phyloP scores from a whole-genome alignment of 2,888 invertebrate species.

The Diaphora mendica region DNA sequence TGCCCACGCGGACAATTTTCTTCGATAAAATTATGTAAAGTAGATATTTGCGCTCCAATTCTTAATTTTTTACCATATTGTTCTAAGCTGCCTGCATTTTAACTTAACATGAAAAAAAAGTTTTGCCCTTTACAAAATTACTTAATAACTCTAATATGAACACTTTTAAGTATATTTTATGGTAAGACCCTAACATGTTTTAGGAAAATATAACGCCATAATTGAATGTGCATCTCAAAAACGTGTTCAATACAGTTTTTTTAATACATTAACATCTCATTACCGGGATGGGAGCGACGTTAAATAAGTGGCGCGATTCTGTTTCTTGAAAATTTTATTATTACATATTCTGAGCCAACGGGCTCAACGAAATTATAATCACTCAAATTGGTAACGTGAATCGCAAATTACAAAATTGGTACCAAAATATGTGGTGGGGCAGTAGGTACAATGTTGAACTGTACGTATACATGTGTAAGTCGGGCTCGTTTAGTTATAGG shows the following conservation, averaged over 20 bases:
- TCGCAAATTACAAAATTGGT: conserved; percentile 82
- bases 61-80: conserved; percentile 16
- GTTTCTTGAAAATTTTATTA: conserved; percentile 71
- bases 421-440: conserved; percentile 58
- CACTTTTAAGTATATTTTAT: conserved; percentile 25
- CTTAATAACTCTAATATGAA: conserved; percentile 36
- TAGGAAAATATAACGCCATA: conserved; percentile 43
- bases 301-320: conserved; percentile 63
- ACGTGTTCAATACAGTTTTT: conserved; percentile 55
- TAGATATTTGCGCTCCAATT: conserved; percentile 71
- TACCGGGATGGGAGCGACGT: conserved; percentile 65
- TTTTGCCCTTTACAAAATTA: conserved; percentile 16
- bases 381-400: conserved; percentile 80
- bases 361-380: conserved; percentile 67
- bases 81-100: conserved; percentile 11
- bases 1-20: conserved; percentile 80
- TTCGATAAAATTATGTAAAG: conserved; percentile 82
- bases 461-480: conserved; percentile 37
- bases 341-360: conserved; percentile 71
- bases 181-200: conserved; percentile 27
- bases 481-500: conserved; percentile 46
- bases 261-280: conserved; percentile 75
- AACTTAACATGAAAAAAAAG: conserved; percentile 7
- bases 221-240: conserved; percentile 42
- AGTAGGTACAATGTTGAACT: conserved; percentile 52